phyloP scores from a whole-genome alignment of 2,888 invertebrate species.

The Plebejus argus region DNA sequence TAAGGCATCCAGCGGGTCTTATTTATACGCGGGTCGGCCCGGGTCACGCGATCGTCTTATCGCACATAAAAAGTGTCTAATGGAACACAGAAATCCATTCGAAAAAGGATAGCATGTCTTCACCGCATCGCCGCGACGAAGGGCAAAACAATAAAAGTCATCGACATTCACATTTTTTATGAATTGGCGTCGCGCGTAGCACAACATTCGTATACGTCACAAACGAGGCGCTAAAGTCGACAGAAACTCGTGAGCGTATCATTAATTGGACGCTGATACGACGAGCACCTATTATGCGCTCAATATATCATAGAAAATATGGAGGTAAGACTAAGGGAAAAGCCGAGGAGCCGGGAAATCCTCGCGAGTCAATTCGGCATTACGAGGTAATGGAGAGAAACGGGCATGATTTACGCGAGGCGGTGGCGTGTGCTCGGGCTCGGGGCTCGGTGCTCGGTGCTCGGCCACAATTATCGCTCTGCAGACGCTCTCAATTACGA shows the following conservation, averaged over 20 bases:
- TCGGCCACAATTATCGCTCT: conserved; percentile 78
- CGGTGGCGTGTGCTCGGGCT: conserved; percentile 48
- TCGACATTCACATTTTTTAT: conserved; percentile 36
- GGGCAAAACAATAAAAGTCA: conserved; percentile 54
- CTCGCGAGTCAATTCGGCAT: conserved; percentile 76
- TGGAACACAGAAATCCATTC: conserved; percentile 73
- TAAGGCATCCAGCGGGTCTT: conserved; percentile 68
- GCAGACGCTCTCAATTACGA: conserved; percentile 80
- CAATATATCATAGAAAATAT: conserved; percentile 21
- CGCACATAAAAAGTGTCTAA: conserved; percentile 75
- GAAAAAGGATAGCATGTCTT: conserved; percentile 75
- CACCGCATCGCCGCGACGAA: conserved; percentile 72
- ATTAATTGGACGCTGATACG: neutral
- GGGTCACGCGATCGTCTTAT: conserved; percentile 78
- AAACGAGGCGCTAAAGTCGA: neutral
- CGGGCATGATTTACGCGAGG: conserved; percentile 76
- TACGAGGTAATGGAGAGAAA: conserved; percentile 79
- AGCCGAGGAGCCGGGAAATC: conserved; percentile 56
- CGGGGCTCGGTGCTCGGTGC: conserved; percentile 59
- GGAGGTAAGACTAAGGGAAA: conserved; percentile 45
- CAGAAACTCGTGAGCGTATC: neutral
- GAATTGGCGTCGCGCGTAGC: neutral
- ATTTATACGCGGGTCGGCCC: conserved; percentile 52
- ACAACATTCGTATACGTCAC: neutral
- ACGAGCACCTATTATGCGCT: neutral